Evolutionary conservation across 2,113 vertebrate genomes (phyloP), one percentile per base, ranked within the genome.

Genomic region (Ellobius talpinus): DNA sequence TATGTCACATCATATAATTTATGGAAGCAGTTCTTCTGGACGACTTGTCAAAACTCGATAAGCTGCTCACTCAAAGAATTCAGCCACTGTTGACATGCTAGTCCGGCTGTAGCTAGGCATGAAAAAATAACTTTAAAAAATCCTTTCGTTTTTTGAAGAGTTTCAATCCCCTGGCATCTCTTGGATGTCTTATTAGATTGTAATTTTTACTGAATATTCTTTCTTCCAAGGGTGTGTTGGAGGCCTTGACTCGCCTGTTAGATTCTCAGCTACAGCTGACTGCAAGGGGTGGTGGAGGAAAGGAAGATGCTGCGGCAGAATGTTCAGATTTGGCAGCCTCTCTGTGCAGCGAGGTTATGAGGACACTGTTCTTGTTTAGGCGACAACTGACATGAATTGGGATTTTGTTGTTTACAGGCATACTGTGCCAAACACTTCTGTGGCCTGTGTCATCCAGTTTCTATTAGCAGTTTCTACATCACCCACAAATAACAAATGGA

Each of bases 21-120:
- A 87, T 82, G 84, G 7, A 47, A 85, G 87, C 45, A 16, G 31
- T 52, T 52, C 3, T n/a, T 73, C 84, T 52, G 52, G 89, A 91
- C 45, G 93, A 92, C 90, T 39, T 96, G 96, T 90, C 85, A 81
- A 95, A 93, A 93, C 96, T 96, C 97, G 92, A 94, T 58, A 1
- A 84, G 33, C 86, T 29, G 61, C 88, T 94, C 55, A 0, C 73
- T 73, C 26, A 6, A 8, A 94, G 92, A 86, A 77, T 72, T 21
- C 58, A 88, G 68, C 66, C 17, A 1, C 33, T 29, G 72, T 79
- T 95, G 96, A 92, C 81, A 36, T 74, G 3, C 5, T 45, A 50
- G 68, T 55, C 7, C 10, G 66, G 16, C 76, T 45, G 29, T 36
- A 79, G 82, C 70, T 47, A 66, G 84, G 58, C 39, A 63, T 11